A percentile compares a stretch with the other conserved stretches of the same genome.
phyloP scores from a whole-genome alignment of 2,888 invertebrate genomes.

The Elmis aenea region DNA sequence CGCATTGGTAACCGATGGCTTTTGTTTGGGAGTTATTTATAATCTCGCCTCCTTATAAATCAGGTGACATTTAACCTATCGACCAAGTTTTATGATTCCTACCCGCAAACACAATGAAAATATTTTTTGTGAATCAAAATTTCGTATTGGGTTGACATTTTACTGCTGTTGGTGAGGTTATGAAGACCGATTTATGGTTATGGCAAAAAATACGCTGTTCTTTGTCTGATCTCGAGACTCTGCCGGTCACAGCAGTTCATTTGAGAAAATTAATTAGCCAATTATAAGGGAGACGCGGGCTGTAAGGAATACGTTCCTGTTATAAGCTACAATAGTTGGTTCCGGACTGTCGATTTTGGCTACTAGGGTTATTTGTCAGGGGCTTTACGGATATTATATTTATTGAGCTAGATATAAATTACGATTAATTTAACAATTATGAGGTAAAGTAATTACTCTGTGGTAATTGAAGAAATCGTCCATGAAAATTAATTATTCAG shows the following conservation, averaged over 20 bases:
- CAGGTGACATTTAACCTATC: conserved; percentile 23
- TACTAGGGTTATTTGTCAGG: conserved; percentile 21
- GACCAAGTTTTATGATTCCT: conserved; percentile 11
- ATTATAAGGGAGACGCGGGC: conserved; percentile 40
- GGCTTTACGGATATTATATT: conserved; percentile 14
- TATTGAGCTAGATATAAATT: too few relatives aligned
- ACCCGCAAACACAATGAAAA: conserved; percentile 27
- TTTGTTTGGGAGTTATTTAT: not conserved
- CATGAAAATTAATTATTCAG: too few relatives aligned
- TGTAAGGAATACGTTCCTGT: conserved; percentile 27
- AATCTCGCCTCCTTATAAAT: conserved; percentile 9
- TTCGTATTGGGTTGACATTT: conserved; percentile 30
- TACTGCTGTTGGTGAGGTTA: conserved; percentile 27
- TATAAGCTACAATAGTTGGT: conserved; percentile 32
- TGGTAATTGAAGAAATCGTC: too few relatives aligned
- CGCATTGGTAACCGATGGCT: conserved; percentile 7
- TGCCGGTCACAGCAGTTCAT: conserved; percentile 39
- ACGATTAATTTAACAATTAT: too few relatives aligned
- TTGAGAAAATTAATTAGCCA: conserved; percentile 45
- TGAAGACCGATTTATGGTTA: conserved; percentile 37
- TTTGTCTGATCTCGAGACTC: conserved; percentile 34
- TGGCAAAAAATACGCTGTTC: conserved; percentile 32
- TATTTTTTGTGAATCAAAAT: conserved; percentile 36
- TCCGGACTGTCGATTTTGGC: conserved; percentile 39
- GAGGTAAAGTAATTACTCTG: too few relatives aligned